Base-by-base conservation (phyloP, 2,797 vertebrate genomes). In the Notamacropus eugenii region DNA sequence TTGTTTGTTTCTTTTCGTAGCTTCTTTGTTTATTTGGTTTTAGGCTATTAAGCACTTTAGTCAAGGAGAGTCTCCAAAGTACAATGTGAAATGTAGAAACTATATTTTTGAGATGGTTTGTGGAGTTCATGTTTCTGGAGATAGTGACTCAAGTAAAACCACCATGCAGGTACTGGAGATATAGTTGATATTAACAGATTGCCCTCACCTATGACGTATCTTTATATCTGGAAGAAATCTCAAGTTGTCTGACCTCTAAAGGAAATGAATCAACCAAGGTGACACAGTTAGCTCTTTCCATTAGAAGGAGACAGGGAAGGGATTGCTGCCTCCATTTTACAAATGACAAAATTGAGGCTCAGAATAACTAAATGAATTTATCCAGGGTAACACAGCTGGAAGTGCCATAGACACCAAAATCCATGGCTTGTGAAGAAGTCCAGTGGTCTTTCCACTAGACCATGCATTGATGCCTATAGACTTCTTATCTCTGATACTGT, bases 1-100 rank as follows among this genome's bases (percentile, higher is more conserved):
- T 1, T 74, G 90, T 97, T 93, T 55, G 24, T 95, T 90, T 52
- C 52, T 52, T 67, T 96, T 96, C 13, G 40, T 10, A 56, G 1
- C 0, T 40, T 27, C 10, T 50, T 87, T 46, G 4, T 87, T 87
- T 87, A 6, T 82, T 8, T 82, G 22, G 8, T 87, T 50, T 50
- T 87, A 87, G 24, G 3, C 3, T 87, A 0, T 82, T 13, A 82
- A 46, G 22, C 24, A 50, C 46, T 46, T 82, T 82, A 22, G 40
- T 27, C 40, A 82, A 82, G 74, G 19, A 46, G 11, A 87, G 40
- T 27, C 74, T 92, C 22, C 87, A 55, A 90, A 31, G 93, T 55
- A 46, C 0, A 92, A 3, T 34, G 29, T 92, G 92, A 0, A 90
- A 40, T 92, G 19, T 57, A n/a, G 59, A 97, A 93, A 56, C 57